A percentile compares a stretch with the other conserved stretches of the same genome.
phyloP scores from a whole-genome alignment of 2,888 invertebrate species.

The Eustalomyia histrio region DNA sequence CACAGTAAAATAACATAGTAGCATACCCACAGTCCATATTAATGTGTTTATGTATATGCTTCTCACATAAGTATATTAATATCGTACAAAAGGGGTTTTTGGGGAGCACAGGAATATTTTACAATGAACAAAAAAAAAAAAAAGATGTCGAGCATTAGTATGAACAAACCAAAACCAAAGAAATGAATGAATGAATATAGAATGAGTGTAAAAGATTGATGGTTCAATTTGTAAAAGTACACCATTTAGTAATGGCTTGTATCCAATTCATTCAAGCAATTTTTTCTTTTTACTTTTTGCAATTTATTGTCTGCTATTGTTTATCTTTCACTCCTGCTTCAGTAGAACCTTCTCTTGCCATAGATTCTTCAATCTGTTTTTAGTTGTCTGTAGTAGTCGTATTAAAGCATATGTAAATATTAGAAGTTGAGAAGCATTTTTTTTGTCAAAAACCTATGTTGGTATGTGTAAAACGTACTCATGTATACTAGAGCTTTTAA shows the following conservation, averaged over 20 bases:
- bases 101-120: background rate
- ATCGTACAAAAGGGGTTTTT: constrained; percentile 12
- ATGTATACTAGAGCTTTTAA: too few species aligned
- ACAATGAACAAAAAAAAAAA: background rate
- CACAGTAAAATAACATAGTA: background rate
- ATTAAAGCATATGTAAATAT: constrained; percentile 47
- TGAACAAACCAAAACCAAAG: constrained; percentile 13
- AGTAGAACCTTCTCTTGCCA: background rate
- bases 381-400: background rate
- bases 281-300: constrained; percentile 5
- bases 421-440: constrained; percentile 18
- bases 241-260: constrained; percentile 56
- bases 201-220: constrained; percentile 51
- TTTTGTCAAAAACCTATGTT: constrained; percentile 2
- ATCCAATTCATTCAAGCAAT: constrained; percentile 40
- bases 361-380: constrained; percentile 18
- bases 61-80: constrained; percentile 15
- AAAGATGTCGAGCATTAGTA: background rate
- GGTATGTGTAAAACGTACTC: constrained; percentile 8
- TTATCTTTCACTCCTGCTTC: background rate
- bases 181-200: constrained; percentile 17
- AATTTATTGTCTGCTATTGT: constrained; percentile 18
- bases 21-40: background rate
- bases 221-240: constrained; percentile 59
- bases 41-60: background rate